Percentiles rank a stretch among this genome's conserved stretches.
Evolutionary conservation across 2,113 vertebrate genomes (phyloP).

Genomic region (Corythornis cristatus): DNA sequence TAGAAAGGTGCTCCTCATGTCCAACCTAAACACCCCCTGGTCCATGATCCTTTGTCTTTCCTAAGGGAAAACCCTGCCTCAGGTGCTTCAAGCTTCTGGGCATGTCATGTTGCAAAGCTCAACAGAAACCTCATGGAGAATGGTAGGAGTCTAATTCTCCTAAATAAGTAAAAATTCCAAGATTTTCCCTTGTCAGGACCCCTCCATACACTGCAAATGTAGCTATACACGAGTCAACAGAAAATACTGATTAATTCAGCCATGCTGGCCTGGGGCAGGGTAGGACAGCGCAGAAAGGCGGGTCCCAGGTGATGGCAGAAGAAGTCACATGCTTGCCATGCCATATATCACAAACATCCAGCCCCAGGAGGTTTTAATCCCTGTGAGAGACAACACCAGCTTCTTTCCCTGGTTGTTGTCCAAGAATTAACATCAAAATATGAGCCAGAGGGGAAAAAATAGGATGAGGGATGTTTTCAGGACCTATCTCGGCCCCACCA

Average conservation of each 20-base stretch:
- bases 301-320: neutral
- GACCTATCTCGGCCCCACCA: neutral
- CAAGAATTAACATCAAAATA: neutral
- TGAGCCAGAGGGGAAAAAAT: neutral
- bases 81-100: neutral
- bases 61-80: neutral
- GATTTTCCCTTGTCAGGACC: neutral
- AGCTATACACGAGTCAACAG: neutral
- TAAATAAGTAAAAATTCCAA: neutral
- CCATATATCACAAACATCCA: neutral
- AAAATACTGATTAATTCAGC: neutral
- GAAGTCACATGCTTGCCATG: neutral
- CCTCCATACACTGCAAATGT: neutral
- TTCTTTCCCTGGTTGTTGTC: neutral
- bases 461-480: neutral
- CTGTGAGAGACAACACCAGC: neutral
- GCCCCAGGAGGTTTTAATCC: neutral
- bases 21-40: neutral
- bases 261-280: neutral
- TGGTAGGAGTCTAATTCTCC: neutral
- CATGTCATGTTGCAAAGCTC: neutral
- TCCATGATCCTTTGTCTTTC: neutral
- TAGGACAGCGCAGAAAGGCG: neutral
- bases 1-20: neutral
- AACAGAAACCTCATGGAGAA: neutral